Percentiles rank a stretch among this genome's conserved stretches.
These are phyloP conservation scores for Hippocampus barbouri DNA, from an alignment of 2,113 vertebrate species.

Conservation along the genomic window DNA sequence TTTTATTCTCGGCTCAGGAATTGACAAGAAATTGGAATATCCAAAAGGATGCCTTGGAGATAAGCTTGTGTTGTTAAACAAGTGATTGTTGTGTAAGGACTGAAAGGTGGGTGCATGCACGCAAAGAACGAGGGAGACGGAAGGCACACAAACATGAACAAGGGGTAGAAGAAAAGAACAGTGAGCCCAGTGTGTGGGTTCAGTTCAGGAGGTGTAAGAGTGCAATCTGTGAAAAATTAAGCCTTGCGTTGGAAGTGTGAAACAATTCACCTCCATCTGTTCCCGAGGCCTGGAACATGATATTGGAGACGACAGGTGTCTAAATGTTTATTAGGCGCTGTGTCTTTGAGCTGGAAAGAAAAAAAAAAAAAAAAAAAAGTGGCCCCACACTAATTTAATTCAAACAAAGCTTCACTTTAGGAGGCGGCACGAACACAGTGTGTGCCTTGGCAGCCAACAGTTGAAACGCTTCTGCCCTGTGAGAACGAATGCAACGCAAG, in stretches of 20 bases:
- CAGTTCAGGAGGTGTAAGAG: constrained; percentile 32
- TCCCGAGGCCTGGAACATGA: constrained; percentile 48
- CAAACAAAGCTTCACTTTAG: constrained; percentile 67
- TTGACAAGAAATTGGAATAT: too few relatives aligned
- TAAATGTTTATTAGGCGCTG: constrained; percentile 74
- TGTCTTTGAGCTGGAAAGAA: constrained; percentile 52
- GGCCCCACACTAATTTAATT: constrained; percentile 68
- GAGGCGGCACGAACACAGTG: constrained; percentile 46
- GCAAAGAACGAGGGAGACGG: constrained; percentile 17
- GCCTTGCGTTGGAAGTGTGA: constrained; percentile 57
- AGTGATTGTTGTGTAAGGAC: too few relatives aligned
- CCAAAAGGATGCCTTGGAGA: too few relatives aligned
- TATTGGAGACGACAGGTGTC: constrained; percentile 75
- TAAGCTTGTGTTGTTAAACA: constrained; percentile 43
- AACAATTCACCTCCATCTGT: constrained; percentile 69
- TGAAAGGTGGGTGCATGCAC: background rate
- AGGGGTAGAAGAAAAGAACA: constrained; percentile 21
- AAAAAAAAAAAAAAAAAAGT: constrained; percentile 56
- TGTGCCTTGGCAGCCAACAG: constrained; percentile 24
- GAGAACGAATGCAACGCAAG: constrained; percentile 28
- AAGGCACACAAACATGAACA: background rate
- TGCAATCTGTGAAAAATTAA: constrained; percentile 67
- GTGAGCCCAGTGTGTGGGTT: constrained; percentile 14
- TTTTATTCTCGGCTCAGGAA: too few relatives aligned
- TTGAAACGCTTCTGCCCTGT: constrained; percentile 25